Evolutionary conservation across 2,888 invertebrate genomes (phyloP).

Genomic region (Oscheius onirici): DNA sequence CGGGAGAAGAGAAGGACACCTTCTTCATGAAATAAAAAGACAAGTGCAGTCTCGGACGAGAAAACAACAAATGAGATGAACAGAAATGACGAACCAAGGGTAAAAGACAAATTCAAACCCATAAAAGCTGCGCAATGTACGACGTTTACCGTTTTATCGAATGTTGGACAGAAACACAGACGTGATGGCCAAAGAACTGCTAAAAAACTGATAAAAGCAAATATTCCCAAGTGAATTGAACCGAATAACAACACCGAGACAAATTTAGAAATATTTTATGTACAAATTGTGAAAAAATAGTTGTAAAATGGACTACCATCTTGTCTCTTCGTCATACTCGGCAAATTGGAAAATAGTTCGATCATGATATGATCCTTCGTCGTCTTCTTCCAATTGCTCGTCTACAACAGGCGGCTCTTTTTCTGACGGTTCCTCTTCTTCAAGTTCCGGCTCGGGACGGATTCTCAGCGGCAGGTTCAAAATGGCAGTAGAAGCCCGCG

Average conservation of each 20-base stretch:
- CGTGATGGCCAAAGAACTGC: too few relatives aligned
- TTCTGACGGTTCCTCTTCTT: not conserved
- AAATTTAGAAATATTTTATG: not conserved
- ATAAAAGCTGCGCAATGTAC: too few relatives aligned
- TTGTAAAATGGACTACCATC: conserved; percentile 11
- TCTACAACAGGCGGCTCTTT: not conserved
- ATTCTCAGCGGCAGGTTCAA: too few relatives aligned
- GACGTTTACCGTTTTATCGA: too few relatives aligned
- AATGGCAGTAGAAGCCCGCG: too few relatives aligned
- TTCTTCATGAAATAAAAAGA: not conserved
- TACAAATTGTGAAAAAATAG: not conserved
- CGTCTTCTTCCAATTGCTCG: not conserved
- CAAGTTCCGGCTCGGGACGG: too few relatives aligned
- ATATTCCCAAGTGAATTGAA: too few relatives aligned
- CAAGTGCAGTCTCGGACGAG: not conserved
- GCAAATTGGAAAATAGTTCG: not conserved
- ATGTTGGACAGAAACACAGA: too few relatives aligned
- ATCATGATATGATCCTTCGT: conserved; percentile 1
- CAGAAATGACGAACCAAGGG: too few relatives aligned
- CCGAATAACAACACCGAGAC: not conserved
- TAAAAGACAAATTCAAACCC: too few relatives aligned
- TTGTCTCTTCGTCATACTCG: not conserved
- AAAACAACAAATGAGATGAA: not conserved
- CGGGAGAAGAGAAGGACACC: not conserved
- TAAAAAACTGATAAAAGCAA: not conserved